Base-by-base conservation (phyloP, 2,888 invertebrate genomes). In the Allophyes oxyacanthae region DNA sequence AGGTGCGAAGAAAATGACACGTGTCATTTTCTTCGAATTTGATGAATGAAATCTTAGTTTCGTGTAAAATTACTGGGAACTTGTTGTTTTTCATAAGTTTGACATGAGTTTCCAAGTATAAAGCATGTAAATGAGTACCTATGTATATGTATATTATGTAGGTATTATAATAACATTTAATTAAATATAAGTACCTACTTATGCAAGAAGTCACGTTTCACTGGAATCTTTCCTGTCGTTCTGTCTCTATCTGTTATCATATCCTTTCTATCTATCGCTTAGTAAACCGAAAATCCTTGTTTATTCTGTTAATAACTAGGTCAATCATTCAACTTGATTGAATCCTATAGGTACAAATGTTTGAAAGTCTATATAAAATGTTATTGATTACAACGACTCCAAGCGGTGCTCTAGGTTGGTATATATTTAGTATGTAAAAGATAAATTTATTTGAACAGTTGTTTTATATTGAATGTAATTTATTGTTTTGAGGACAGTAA, bases 121-220 rank as follows among this genome's bases (percentile, higher is more conserved):
- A 20, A 20, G 7, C 28, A 28, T 6, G 28, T 28, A 28, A 8
- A 28, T 6, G 25, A 3, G 6, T 25, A n/a, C 25, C 4, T 25
- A 28, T 28, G 28, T 28, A 6, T 28, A 28, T 28, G 7, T 6
- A 6, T 8, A 15, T 34, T 13, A 13, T 13, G 1, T 13, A 8
- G 30, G 10, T 30, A 32, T 32, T 4, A 32, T n/a, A 32, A n/a
- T 5, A 1, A n/a, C 4, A 10, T n/a, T 32, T n/a, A n/a, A 32
- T n/a, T n/a, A 32, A 1, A 32, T n/a, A 28, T 40, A 44, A n/a
- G n/a, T n/a, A n/a, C n/a, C n/a, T n/a, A n/a, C n/a, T 62, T 34
- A 30, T 36, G 4, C 20, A 25, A 48, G 43, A 13, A 66, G 32
- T 60, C 67, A 64, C 61, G 67, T 49, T 66, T 49, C 30, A 1